Conservation (phyloP, 2,113 vertebrate genomes). For the Neotoma lepida region DNA sequence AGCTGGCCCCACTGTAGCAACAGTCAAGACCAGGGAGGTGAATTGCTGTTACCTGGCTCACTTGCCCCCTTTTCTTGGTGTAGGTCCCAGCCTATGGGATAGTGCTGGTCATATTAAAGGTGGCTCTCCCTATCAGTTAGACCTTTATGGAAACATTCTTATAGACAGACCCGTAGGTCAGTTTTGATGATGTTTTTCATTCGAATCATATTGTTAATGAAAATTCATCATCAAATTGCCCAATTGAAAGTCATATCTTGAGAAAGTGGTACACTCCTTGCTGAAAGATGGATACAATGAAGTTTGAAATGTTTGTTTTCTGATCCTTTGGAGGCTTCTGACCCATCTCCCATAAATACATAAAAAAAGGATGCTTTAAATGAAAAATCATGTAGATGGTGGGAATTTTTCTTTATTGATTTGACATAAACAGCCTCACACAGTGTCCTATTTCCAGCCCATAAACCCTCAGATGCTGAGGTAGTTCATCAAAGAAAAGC, state of each 20-base stretch:
- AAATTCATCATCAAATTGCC: too few relatives aligned
- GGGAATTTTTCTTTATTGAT: conserved; percentile 54
- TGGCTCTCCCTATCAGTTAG: not conserved
- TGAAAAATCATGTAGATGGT: not conserved
- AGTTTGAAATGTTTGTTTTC: conserved; percentile 36
- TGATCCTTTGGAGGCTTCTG: not conserved
- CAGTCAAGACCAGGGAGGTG: too few relatives aligned
- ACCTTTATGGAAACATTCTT: not conserved
- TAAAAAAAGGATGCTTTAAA: conserved; percentile 15
- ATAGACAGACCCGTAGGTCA: not conserved
- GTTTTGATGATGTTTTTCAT: not conserved
- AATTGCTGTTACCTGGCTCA: too few relatives aligned
- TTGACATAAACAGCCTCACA: not conserved
- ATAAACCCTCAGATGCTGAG: conserved; percentile 38
- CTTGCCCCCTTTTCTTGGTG: not conserved
- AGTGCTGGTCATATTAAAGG: too few relatives aligned
- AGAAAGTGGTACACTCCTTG: not conserved
- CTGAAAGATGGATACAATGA: not conserved
- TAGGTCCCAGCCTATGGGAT: too few relatives aligned
- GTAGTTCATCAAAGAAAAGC: conserved; percentile 13
- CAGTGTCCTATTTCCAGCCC: conserved; percentile 15
- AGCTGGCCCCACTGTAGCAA: not conserved
- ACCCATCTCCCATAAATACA: not conserved
- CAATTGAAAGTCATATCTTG: not conserved
- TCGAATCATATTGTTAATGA: not conserved